Base-by-base conservation (phyloP, 2,888 invertebrate genomes). In the Steinernema hermaphroditum region DNA sequence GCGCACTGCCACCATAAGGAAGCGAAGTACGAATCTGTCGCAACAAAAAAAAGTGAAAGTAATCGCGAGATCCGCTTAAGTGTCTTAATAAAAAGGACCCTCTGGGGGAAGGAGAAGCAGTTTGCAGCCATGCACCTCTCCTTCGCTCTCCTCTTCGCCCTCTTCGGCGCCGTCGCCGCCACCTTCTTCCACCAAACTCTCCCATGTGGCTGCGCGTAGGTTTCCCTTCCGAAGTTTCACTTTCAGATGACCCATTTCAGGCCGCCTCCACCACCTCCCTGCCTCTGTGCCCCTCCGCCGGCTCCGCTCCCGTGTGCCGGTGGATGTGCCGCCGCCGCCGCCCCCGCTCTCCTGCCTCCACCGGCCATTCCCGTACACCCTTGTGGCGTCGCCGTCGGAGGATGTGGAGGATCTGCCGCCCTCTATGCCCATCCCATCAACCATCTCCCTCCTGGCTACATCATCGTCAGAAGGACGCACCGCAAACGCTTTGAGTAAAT, bases 171-270 rank as follows among this genome's bases (percentile, higher is more conserved):
- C 54, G 12, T 22, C 54, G 27, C 54, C 19, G 54, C 24, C 16
- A 24, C 27, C 54, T 54, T 54, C 54, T 54, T 54, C 54, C 9
- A 46, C 46, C 54, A 54, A 4, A 22, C 27, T 54, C 24, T 37
- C 4, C n/a, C n/a, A 6, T 46, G 46, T 46, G 46, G 46, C 6
- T 46, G 46, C 46, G 46, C 46, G 46, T 46, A 46, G 22, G 46
- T 46, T 16, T 19, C 22, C 4, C 46, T 19, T 46, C 16, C 46
- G 9, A 46, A 4, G n/a, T 2, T 46, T 46, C 46, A 16, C 4
- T 19, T 19, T 16, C 46, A 19, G 9, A 9, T 6, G 4, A 6
- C 22, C 22, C 4, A 2, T 46, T 46, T 9, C n/a, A 46, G 46
- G 46, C 46, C 46, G 2, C 46, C 46, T 19, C 46, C 46, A 16